Base-by-base conservation (phyloP, 2,888 invertebrate genomes). In the Yponomeuta plumbellus region DNA sequence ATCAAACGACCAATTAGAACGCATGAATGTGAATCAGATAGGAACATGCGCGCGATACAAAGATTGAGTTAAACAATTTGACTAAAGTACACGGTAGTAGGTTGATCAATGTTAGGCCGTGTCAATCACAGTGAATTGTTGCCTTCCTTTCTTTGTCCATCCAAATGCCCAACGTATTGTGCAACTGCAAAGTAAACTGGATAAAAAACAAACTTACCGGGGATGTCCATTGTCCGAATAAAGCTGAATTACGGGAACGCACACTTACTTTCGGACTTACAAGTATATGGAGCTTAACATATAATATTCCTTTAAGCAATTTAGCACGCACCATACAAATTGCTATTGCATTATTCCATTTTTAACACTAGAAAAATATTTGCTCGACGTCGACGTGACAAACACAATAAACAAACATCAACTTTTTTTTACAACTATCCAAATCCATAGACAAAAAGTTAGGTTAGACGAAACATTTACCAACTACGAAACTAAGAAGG, bases 201-300 rank as follows among this genome's bases (percentile, higher is more conserved):
- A 61, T 67, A 66, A 69, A 68, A 44, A 59, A 65, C 40, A 68
- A 65, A 69, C 67, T 86, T 73, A 88, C 67, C 88, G 74, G 89
- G 81, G 71, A 85, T 75, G 75, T 88, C 89, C 89, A 89, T 88
- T 76, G 72, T 80, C 78, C 67, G 59, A 67, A 70, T 67, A 67
- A 67, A 69, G 10, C 22, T n/a, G 3, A 70, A 68, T 71, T 67
- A 71, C 68, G 71, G 69, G 21, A 66, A 66, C 57, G 56, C 64
- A 68, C 26, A 34, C 34, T 23, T 17, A 62, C 62, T 62, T 34
- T 17, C 5, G 44, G 34, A 0, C 6, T 23, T 13, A 34, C 34
- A 34, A 34, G 8, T 34, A 8, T 34, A 34, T 34, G 6, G 6
- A 34, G 34, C 34, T 34, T 34, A 34, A 6, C 5, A 34, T 34